Percentiles rank a stretch among this genome's conserved stretches.
Conservation (phyloP, 2,888 invertebrate species). For the Luperina testacea region DNA sequence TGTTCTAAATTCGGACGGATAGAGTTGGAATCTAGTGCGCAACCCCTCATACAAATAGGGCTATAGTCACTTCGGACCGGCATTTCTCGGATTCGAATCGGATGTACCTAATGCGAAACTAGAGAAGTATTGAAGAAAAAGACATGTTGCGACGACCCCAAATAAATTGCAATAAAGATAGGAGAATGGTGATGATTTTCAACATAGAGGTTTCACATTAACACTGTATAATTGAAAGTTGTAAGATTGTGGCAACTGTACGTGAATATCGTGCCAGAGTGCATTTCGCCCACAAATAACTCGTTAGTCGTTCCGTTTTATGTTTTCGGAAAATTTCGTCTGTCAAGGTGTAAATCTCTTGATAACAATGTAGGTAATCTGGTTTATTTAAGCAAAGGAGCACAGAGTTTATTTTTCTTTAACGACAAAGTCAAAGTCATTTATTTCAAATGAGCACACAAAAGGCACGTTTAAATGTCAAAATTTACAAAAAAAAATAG, state of each 20-base stretch:
- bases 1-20: no score
- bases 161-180: neutral
- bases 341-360: conserved; percentile 17
- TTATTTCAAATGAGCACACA: neutral
- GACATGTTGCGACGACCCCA: neutral
- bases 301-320: conserved; percentile 29
- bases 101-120: no score
- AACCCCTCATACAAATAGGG: no score
- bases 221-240: conserved; percentile 28
- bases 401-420: no score
- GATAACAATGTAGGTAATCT: conserved; percentile 11
- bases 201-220: conserved; percentile 9
- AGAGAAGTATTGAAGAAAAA: neutral
- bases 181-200: neutral
- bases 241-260: conserved; percentile 25
- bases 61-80: no score
- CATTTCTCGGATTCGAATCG: no score
- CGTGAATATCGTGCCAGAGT: conserved; percentile 67
- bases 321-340: conserved; percentile 17
- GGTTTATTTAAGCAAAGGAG: neutral
- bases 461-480: neutral
- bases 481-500: neutral
- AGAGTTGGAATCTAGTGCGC: no score
- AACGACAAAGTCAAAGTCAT: neutral
- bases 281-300: conserved; percentile 65